phyloP scores from a whole-genome alignment of 2,888 invertebrate genomes.

The Pyrgus malvae region DNA sequence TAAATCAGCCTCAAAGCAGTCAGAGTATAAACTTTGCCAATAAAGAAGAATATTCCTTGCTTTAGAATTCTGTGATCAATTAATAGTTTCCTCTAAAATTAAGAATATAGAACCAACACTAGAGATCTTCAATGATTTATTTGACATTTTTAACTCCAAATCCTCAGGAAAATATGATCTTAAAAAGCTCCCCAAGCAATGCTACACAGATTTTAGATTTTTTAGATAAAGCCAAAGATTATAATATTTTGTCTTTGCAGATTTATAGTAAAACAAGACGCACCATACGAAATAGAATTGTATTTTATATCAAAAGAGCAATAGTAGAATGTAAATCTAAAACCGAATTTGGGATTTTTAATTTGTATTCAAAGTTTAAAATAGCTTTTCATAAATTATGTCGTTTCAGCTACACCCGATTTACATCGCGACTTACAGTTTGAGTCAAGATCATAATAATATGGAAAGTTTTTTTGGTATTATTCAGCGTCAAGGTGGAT shows the following conservation, averaged over 20 bases:
- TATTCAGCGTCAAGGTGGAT: slow-evolving; percentile 20
- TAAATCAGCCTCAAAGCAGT: slow-evolving; percentile 30
- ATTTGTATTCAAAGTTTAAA: too few species aligned
- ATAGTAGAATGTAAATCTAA: slow-evolving; percentile 5
- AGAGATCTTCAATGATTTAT: slow-evolving; percentile 27
- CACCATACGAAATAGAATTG: neutral
- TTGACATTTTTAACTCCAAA: slow-evolving; percentile 30
- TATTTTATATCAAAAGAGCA: slow-evolving; percentile 11
- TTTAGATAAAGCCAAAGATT: slow-evolving; percentile 20
- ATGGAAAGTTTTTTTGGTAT: slow-evolving; percentile 19
- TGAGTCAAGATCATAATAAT: slow-evolving; percentile 25
- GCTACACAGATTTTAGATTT: too few species aligned
- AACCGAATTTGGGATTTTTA: too few species aligned
- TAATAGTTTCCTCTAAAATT: slow-evolving; percentile 22
- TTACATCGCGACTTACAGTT: slow-evolving; percentile 16
- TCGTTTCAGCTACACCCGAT: neutral
- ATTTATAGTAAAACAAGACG: slow-evolving; percentile 24
- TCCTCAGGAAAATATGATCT: neutral
- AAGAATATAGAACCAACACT: slow-evolving; percentile 22
- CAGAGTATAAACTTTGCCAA: slow-evolving; percentile 29
- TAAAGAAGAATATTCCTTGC: slow-evolving; percentile 27
- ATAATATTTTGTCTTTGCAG: slow-evolving; percentile 24
- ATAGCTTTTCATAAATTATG: neutral
- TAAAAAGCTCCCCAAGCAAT: slow-evolving; percentile 11
- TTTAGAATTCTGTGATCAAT: slow-evolving; percentile 13